Percentiles rank a stretch among this genome's conserved stretches.
phyloP scores from a whole-genome alignment of 2,113 vertebrate genomes.

The Tiliqua scincoides region DNA sequence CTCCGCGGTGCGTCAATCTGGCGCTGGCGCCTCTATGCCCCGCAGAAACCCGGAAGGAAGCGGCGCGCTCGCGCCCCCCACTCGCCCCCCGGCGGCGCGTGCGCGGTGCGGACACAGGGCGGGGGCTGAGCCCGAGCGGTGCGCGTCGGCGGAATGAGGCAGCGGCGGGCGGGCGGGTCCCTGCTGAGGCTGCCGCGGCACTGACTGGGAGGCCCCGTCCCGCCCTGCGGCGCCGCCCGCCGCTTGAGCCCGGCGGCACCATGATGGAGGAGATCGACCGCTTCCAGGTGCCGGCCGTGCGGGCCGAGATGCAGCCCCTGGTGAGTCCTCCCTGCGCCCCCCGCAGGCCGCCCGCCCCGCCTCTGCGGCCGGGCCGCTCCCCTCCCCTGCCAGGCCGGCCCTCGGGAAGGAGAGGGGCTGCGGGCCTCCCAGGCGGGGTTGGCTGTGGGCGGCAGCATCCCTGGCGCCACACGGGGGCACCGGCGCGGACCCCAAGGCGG shows the following conservation, averaged over 20 bases:
- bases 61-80: conserved; percentile 26
- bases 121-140: conserved; percentile 67
- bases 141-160: conserved; percentile 68
- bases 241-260: conserved; percentile 69
- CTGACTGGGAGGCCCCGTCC: conserved; percentile 41
- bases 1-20: background rate
- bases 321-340: too few relatives aligned
- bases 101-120: conserved; percentile 47
- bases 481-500: too few relatives aligned
- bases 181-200: conserved; percentile 33
- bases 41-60: background rate
- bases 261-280: conserved; percentile 98
- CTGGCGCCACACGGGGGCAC: background rate
- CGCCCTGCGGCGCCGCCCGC: conserved; percentile 23
- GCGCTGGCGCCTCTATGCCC: background rate
- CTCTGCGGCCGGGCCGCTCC: conserved; percentile 28
- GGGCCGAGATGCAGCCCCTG: conserved; percentile 93
- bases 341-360: too few relatives aligned
- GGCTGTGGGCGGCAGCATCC: background rate
- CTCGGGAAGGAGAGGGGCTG: too few relatives aligned
- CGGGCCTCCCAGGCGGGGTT: too few relatives aligned
- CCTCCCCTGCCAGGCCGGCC: too few relatives aligned
- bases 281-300: conserved; percentile 92
- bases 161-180: conserved; percentile 52
- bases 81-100: conserved; percentile 55